A percentile compares a stretch with the other conserved stretches of the same genome.
phyloP scores from a whole-genome alignment of 2,888 invertebrate genomes.

The Mactromeris polynyma region DNA sequence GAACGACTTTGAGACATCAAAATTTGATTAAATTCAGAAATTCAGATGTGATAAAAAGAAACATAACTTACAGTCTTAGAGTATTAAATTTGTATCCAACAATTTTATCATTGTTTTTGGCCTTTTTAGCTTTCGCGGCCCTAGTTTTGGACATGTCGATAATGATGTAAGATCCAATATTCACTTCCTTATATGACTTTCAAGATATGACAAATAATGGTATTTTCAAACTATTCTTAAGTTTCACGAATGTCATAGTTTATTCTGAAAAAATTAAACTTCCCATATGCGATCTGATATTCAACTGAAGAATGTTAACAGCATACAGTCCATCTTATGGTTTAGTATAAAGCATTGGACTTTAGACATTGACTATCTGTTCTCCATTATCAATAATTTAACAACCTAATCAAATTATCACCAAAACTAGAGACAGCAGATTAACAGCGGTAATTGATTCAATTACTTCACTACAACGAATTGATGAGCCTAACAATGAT shows the following conservation, averaged over 20 bases:
- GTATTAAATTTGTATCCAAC: conserved; percentile 10
- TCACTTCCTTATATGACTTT: not conserved
- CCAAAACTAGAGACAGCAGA: conserved; percentile 17
- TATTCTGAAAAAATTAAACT: not conserved
- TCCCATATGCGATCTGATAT: not conserved
- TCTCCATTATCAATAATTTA: conserved; percentile 48
- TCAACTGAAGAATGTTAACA: not conserved
- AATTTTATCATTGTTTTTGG: not conserved
- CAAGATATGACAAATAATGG: not conserved
- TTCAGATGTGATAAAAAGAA: not conserved
- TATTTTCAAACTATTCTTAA: not conserved
- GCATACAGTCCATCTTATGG: not conserved
- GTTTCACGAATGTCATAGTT: not conserved
- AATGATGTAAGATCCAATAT: not conserved
- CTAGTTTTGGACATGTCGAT: conserved; percentile 5
- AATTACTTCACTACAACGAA: conserved; percentile 18
- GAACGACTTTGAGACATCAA: too few species aligned
- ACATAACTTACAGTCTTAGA: conserved; percentile 19
- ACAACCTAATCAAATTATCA: conserved; percentile 51
- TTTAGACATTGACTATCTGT: conserved; percentile 45
- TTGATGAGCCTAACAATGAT: not conserved
- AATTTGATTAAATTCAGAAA: too few species aligned
- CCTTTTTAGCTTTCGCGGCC: not conserved
- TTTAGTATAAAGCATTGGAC: conserved; percentile 12
- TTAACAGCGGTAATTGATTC: conserved; percentile 38